phyloP scores from a whole-genome alignment of 1,140 invertebrate genomes.

The Helicorthomorpha holstii region DNA sequence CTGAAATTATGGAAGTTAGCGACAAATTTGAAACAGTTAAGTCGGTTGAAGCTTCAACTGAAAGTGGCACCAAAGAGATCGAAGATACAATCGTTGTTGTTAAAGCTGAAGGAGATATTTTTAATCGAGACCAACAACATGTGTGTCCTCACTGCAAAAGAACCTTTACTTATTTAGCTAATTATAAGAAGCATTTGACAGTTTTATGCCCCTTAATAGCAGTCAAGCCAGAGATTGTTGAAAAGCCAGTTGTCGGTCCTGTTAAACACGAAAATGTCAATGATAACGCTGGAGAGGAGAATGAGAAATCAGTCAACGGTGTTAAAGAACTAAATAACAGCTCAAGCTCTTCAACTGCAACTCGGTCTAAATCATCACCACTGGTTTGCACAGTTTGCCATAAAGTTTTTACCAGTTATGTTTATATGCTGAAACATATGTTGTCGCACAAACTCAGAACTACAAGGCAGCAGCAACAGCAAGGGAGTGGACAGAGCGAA shows the following conservation, averaged over 20 bases:
- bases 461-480: too few species aligned
- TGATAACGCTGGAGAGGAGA: neutral
- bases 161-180: slow-evolving; percentile 13
- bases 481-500: neutral
- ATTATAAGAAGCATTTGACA: slow-evolving; percentile 10
- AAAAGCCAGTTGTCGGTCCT: neutral
- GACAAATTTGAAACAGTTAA: neutral
- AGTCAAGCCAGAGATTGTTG: neutral
- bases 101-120: neutral
- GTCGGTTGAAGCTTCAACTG: neutral
- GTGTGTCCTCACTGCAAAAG: slow-evolving; percentile 10
- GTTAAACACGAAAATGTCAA: neutral
- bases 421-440: slow-evolving; percentile 6
- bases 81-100: neutral
- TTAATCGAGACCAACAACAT: slow-evolving; percentile 3
- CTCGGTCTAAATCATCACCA: neutral
- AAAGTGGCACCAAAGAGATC: neutral
- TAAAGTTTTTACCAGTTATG: slow-evolving; percentile 6
- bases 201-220: slow-evolving; percentile 7
- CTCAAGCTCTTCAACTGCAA: neutral
- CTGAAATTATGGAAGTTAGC: neutral
- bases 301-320: neutral
- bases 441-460: slow-evolving; percentile 9
- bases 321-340: neutral
- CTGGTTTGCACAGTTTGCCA: slow-evolving; percentile 1